Conservation (phyloP, 2,797 vertebrate species). For the Tympanoctomys barrerae region DNA sequence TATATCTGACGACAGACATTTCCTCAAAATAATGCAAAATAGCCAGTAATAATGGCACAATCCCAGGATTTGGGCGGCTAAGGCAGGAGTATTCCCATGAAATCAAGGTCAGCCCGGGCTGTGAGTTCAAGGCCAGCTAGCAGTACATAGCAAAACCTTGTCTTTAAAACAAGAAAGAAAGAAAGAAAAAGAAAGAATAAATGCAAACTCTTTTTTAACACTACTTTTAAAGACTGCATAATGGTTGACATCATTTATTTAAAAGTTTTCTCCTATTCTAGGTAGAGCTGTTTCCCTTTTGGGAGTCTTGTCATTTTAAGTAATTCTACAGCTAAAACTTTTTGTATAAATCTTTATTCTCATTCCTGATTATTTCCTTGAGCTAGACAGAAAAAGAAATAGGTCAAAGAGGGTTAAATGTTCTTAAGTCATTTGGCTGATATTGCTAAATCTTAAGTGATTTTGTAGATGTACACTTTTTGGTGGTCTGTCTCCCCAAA, state of each 20-base stretch:
- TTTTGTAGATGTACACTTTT: neutral
- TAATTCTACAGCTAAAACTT: slow-evolving; percentile 30
- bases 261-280: neutral
- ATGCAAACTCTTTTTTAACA: slow-evolving; percentile 29
- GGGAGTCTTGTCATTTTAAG: neutral
- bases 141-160: neutral
- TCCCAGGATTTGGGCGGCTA: neutral
- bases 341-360: slow-evolving; percentile 43
- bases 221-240: slow-evolving; percentile 29
- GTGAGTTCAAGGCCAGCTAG: neutral
- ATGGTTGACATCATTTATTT: slow-evolving; percentile 50
- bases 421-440: neutral
- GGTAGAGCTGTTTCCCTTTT: neutral
- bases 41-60: neutral
- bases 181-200: neutral
- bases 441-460: neutral
- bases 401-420: slow-evolving; percentile 1
- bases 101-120: neutral
- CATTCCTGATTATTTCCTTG: slow-evolving; percentile 50
- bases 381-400: slow-evolving; percentile 38
- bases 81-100: neutral
- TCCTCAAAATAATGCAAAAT: slow-evolving; percentile 35
- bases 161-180: neutral
- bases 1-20: slow-evolving; percentile 8
- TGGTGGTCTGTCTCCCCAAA: neutral